phyloP scores from a whole-genome alignment of 1,140 invertebrate species.

The Eumeta japonica region DNA sequence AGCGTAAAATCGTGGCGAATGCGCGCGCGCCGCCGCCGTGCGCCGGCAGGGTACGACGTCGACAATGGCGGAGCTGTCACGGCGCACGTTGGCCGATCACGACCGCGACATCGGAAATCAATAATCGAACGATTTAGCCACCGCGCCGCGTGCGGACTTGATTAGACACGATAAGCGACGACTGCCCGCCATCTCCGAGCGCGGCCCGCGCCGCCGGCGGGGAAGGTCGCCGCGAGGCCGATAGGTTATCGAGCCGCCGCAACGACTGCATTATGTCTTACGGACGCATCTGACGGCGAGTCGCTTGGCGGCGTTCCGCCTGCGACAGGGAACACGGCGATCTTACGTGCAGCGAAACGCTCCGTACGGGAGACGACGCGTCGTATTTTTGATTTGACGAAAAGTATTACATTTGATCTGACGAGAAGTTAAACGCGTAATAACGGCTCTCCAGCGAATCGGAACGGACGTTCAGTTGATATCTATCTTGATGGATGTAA shows the following conservation, averaged over 20 bases:
- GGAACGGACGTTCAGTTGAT: too few species aligned
- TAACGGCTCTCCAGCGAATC: too few species aligned
- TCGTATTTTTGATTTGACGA: too few species aligned
- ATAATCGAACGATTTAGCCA: constrained; percentile 57
- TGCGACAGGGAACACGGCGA: constrained; percentile 28
- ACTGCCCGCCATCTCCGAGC: too few species aligned
- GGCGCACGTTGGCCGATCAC: constrained; percentile 43
- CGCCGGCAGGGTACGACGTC: constrained; percentile 22
- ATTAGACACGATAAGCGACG: constrained; percentile 54
- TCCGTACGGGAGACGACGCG: too few species aligned
- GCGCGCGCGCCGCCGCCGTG: constrained; percentile 26
- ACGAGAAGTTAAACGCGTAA: too few species aligned
- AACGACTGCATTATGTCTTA: constrained; percentile 34
- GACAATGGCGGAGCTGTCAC: constrained; percentile 50
- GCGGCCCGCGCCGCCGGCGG: constrained; percentile 29
- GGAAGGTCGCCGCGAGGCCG: constrained; percentile 23
- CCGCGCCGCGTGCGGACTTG: constrained; percentile 53
- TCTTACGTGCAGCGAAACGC: constrained; percentile 32
- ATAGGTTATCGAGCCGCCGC: constrained; percentile 42
- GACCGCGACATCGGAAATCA: constrained; percentile 56
- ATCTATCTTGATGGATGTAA: too few species aligned
- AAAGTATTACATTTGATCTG: too few species aligned
- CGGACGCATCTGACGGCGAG: constrained; percentile 31
- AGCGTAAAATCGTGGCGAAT: constrained; percentile 51
- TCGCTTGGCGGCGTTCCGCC: constrained; percentile 36